Percentiles rank a stretch among this genome's conserved stretches.
Evolutionary conservation across 2,797 vertebrate genomes (phyloP).

Genomic region (Muraenolepis orangiensis): DNA sequence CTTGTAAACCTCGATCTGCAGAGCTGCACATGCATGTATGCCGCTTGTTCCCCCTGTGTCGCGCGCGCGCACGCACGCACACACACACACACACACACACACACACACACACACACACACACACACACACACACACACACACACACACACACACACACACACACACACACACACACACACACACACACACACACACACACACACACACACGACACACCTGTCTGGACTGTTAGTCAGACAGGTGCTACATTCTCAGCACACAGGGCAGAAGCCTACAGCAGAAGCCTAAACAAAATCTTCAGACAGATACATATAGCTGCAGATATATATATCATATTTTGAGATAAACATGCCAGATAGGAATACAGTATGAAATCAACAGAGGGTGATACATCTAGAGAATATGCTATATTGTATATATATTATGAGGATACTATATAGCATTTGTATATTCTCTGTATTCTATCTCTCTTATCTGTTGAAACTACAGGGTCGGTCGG

Average conservation of each 20-base stretch:
- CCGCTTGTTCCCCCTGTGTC: constrained; percentile 42
- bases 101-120: background rate
- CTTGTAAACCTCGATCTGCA: constrained; percentile 99
- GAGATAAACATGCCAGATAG: no score
- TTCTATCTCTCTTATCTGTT: background rate
- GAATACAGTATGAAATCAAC: no score
- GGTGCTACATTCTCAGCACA: background rate
- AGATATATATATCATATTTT: no score
- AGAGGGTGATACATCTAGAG: no score
- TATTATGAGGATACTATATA: background rate
- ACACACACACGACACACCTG: background rate
- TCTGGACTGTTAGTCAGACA: constrained; percentile 50
- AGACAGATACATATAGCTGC: background rate
- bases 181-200: background rate
- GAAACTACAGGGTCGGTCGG: background rate
- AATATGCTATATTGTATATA: background rate
- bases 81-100: no score
- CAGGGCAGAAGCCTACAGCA: background rate
- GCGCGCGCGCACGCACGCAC: background rate
- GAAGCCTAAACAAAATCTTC: background rate
- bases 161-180: no score
- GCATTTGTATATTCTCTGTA: background rate
- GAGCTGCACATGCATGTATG: constrained; percentile 71
- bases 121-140: background rate
- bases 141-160: background rate